phyloP scores from a whole-genome alignment of 2,797 vertebrate species.

The Halcyon chelicuti region DNA sequence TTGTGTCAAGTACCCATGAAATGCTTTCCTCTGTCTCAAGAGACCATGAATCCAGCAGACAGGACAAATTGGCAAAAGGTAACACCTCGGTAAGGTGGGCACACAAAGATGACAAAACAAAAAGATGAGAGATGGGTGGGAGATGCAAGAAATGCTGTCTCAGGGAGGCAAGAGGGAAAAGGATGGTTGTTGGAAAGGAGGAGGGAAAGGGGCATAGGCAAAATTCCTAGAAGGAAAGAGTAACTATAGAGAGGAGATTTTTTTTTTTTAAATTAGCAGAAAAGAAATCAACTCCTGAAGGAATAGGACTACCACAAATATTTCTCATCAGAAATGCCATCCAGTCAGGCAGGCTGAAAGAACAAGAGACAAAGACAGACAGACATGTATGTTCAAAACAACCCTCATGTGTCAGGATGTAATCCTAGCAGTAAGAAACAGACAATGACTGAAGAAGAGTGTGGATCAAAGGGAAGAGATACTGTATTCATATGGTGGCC shows the following conservation, averaged over 20 bases:
- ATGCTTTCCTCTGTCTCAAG: background rate
- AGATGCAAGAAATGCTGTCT: background rate
- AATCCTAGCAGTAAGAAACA: background rate
- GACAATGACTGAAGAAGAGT: background rate
- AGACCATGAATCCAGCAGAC: background rate
- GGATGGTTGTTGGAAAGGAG: too few relatives aligned
- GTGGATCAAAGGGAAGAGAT: background rate
- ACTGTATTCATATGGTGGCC: background rate
- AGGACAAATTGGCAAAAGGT: background rate
- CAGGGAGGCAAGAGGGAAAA: background rate
- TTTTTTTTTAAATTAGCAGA: background rate
- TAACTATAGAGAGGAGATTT: background rate
- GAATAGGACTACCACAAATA: background rate
- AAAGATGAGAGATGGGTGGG: background rate
- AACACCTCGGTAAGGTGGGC: background rate
- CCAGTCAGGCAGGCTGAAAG: background rate
- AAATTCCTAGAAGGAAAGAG: background rate
- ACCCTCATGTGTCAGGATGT: background rate
- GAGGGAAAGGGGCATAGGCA: too few relatives aligned
- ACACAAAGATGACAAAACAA: slow-evolving; percentile 1
- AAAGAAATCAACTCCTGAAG: background rate
- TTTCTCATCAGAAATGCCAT: background rate
- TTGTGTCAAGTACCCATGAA: background rate
- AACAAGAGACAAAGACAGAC: background rate
- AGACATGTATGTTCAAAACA: background rate